Evolutionary conservation across 2,797 vertebrate species (phyloP).

Genomic region (Pipistrellus kuhlii): DNA sequence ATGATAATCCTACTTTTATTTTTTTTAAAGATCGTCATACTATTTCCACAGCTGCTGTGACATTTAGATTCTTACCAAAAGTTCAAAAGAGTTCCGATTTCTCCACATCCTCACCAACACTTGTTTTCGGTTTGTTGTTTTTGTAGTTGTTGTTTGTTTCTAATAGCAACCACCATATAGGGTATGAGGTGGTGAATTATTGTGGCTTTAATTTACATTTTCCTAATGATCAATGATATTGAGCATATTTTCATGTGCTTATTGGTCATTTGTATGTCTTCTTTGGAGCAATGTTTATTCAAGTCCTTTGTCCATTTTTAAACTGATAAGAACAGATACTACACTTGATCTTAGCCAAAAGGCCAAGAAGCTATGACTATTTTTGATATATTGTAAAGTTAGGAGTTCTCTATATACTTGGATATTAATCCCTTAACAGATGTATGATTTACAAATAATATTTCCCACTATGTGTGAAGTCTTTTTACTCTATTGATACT

Average conservation of each 20-base stretch:
- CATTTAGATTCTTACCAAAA: not conserved
- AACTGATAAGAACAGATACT: not conserved
- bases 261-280: not conserved
- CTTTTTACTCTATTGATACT: not conserved
- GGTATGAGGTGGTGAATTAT: not conserved
- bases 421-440: not conserved
- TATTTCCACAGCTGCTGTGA: not conserved
- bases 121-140: not conserved
- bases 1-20: not conserved
- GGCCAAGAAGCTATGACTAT: not conserved
- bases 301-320: not conserved
- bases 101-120: not conserved
- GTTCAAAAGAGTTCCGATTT: not conserved
- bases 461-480: not conserved
- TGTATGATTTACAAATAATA: not conserved
- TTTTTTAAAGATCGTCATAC: not conserved
- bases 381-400: not conserved
- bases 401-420: not conserved
- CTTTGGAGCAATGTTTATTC: not conserved
- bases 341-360: too few species aligned
- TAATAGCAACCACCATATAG: not conserved
- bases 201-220: constrained; percentile 4
- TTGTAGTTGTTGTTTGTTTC: not conserved
- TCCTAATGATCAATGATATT: not conserved
- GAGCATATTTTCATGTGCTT: not conserved